Evolutionary conservation across 2,113 vertebrate genomes (phyloP).

Genomic region (Mesembrinibis cayennensis): DNA sequence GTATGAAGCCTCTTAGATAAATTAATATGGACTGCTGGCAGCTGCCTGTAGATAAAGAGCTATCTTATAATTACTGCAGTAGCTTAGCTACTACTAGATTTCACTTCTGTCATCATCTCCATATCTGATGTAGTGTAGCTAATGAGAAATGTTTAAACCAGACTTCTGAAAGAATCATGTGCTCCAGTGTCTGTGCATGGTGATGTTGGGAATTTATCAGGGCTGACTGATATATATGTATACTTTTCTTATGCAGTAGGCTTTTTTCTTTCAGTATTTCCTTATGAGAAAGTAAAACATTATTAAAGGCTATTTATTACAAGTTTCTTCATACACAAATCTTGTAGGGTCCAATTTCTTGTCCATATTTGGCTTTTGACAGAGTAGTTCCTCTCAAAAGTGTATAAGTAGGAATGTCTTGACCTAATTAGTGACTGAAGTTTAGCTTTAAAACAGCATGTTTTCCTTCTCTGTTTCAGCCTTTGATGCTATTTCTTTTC

Average conservation of each 20-base stretch:
- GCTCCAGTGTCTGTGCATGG: background rate
- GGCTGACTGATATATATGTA: background rate
- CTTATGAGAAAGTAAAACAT: background rate
- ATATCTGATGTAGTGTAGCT: background rate
- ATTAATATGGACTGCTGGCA: constrained; percentile 19
- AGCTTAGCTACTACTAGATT: constrained; percentile 3
- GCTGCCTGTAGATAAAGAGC: constrained; percentile 21
- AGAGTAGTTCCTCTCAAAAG: background rate
- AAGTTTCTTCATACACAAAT: background rate
- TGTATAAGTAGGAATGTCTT: background rate
- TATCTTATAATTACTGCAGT: constrained; percentile 37
- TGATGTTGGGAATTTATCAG: background rate
- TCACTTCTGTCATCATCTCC: constrained; percentile 11
- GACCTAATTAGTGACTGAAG: background rate
- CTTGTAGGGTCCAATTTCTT: background rate
- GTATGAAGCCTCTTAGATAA: background rate
- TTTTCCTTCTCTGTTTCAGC: background rate
- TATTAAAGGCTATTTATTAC: background rate
- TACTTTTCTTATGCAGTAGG: background rate
- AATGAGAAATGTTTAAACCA: background rate
- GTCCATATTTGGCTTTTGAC: background rate
- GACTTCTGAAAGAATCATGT: background rate
- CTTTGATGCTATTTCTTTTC: background rate
- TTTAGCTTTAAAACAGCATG: background rate
- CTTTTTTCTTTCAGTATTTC: background rate